Evolutionary conservation across 2,797 vertebrate genomes (phyloP).

Genomic region (Darevskia mixta): DNA sequence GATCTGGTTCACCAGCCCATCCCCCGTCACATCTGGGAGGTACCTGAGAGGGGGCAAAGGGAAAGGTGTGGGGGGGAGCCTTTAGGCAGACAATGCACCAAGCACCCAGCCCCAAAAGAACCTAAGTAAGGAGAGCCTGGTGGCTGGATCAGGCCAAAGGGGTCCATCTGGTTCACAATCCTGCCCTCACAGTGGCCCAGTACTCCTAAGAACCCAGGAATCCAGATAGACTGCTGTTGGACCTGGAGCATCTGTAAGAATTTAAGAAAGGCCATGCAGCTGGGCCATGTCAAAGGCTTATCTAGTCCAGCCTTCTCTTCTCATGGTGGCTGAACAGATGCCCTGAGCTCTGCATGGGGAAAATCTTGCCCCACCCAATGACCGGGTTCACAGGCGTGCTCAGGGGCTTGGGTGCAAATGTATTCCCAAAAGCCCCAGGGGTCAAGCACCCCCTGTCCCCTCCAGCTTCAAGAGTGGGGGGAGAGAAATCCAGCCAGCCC

Average conservation of each 20-base stretch:
- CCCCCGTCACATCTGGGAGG: conserved; percentile 84
- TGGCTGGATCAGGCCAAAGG: background rate
- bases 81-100: background rate
- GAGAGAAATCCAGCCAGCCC: no score
- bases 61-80: background rate
- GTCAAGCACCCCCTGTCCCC: background rate
- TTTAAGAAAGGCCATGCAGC: no score
- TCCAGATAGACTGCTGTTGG: background rate
- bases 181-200: no score
- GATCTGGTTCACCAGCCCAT: conserved; percentile 85
- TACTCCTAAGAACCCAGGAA: background rate
- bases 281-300: no score
- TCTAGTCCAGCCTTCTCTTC: no score
- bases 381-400: no score
- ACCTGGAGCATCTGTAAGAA: no score
- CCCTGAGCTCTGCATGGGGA: no score
- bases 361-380: no score
- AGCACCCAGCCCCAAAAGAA: background rate
- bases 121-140: background rate
- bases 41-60: conserved; percentile 78
- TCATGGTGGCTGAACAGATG: no score
- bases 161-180: background rate
- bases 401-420: no score
- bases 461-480: background rate
- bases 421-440: background rate